Percentiles rank a stretch among this genome's conserved stretches.
Conservation (phyloP, 2,888 invertebrate genomes). For the Drosophila neonasuta region DNA sequence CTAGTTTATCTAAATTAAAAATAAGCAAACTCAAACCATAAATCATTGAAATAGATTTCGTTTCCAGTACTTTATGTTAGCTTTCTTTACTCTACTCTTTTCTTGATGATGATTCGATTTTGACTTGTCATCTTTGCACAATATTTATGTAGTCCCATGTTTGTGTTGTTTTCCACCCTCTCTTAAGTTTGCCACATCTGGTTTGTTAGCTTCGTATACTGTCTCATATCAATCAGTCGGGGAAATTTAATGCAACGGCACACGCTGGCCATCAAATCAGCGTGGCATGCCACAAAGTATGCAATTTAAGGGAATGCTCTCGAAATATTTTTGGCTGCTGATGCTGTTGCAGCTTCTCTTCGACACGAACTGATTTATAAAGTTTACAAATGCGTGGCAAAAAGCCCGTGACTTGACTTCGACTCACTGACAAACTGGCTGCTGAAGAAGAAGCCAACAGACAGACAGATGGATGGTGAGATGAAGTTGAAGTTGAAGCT, state of each 20-base stretch:
- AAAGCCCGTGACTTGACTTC: slow-evolving; percentile 75
- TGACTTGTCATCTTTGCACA: neutral
- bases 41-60: too few relatives aligned
- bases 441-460: neutral
- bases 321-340: slow-evolving; percentile 47
- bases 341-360: slow-evolving; percentile 42
- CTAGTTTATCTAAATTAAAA: too few relatives aligned
- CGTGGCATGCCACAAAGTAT: slow-evolving; percentile 69
- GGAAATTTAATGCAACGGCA: slow-evolving; percentile 45
- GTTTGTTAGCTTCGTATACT: slow-evolving; percentile 2
- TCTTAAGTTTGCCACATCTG: neutral
- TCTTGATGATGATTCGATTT: neutral
- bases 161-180: neutral
- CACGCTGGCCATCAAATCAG: slow-evolving; percentile 63
- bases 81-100: neutral
- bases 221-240: slow-evolving; percentile 28
- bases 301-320: slow-evolving; percentile 63
- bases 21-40: too few relatives aligned
- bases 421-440: slow-evolving; percentile 40
- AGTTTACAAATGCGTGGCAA: slow-evolving; percentile 77
- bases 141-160: neutral
- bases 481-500: slow-evolving; percentile 11
- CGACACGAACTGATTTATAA: slow-evolving; percentile 77
- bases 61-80: neutral
- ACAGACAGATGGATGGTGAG: slow-evolving; percentile 34